Evolutionary conservation across 2,797 vertebrate species (phyloP).

Genomic region (Danio aesculapii): DNA sequence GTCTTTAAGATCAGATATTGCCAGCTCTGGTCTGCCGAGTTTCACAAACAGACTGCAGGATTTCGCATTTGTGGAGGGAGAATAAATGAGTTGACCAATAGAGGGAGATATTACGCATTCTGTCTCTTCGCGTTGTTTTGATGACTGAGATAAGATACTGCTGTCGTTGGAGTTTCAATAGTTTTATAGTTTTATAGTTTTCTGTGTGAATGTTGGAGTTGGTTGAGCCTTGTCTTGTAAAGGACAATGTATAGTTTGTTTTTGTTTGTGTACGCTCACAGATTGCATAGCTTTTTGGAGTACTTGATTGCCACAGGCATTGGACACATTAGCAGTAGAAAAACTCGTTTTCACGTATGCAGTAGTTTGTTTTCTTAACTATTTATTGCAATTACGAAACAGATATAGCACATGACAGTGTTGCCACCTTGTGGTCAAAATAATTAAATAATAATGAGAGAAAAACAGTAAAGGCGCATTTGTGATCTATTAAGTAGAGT

Average conservation of each 20-base stretch:
- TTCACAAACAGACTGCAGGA: conserved; percentile 4
- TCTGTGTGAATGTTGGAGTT: background rate
- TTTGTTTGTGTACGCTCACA: no score
- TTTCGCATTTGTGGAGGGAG: conserved; percentile 2
- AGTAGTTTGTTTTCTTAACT: background rate
- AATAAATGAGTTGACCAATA: conserved; percentile 4
- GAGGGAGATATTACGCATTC: conserved; percentile 11
- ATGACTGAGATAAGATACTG: background rate
- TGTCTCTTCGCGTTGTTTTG: background rate
- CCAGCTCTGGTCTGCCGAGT: background rate
- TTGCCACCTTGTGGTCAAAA: conserved; percentile 6
- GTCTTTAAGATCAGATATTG: conserved; percentile 27
- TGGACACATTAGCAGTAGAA: background rate
- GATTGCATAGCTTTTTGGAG: no score
- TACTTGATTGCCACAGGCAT: no score
- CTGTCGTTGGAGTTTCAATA: background rate
- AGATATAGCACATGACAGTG: background rate
- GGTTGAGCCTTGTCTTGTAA: background rate
- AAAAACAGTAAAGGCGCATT: background rate
- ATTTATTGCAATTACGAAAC: background rate
- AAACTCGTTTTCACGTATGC: background rate
- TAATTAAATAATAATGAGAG: background rate
- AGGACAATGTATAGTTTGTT: background rate
- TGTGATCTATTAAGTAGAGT: background rate
- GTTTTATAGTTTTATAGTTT: background rate